These are phyloP conservation scores for Ciconia maguari DNA, from an alignment of 2,113 vertebrate genomes.

Conservation along the genomic window DNA sequence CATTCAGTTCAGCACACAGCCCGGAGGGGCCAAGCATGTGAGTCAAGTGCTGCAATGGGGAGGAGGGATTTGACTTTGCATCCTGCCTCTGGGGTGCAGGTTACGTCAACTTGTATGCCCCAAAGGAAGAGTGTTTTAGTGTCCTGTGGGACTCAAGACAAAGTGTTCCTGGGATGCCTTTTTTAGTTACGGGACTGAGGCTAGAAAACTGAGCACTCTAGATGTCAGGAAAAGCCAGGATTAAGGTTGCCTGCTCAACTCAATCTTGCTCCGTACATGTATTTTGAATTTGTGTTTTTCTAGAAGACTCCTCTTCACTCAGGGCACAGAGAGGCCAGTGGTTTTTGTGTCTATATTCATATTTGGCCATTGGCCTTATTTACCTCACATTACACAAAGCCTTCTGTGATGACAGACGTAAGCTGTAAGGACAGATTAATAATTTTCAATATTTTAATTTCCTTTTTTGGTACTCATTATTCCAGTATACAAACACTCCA, in stretches of 20 bases:
- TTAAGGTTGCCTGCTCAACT: background rate
- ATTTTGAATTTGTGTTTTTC: background rate
- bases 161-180: background rate
- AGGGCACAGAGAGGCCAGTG: background rate
- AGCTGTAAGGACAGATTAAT: background rate
- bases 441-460: slow-evolving; percentile 14
- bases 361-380: background rate
- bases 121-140: background rate
- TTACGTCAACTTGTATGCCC: background rate
- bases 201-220: background rate
- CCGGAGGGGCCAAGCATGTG: accelerated
- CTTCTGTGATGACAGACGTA: background rate
- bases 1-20: accelerated
- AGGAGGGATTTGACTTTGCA: background rate
- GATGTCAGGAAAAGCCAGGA: background rate
- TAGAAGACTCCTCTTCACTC: background rate
- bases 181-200: background rate
- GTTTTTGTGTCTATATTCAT: background rate
- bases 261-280: background rate
- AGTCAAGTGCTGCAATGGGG: background rate
- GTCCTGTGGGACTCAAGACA: background rate
- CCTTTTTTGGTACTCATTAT: background rate
- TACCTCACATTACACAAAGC: background rate
- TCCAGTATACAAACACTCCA: background rate
- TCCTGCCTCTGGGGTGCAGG: background rate